Evolutionary conservation across 2,888 invertebrate species (phyloP).

Genomic region (Tetragnatha montana): DNA sequence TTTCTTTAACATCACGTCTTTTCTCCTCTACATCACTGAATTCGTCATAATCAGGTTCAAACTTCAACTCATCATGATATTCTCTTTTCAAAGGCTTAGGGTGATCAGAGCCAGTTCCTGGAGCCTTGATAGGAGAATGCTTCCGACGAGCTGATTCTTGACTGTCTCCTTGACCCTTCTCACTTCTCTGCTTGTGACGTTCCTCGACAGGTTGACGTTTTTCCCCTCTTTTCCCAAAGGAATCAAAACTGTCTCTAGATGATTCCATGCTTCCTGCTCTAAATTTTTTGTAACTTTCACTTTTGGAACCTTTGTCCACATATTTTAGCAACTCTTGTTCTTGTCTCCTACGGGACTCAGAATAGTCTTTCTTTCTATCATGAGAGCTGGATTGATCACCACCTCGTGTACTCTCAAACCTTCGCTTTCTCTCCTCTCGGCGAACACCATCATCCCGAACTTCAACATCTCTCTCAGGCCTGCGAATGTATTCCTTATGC

Average conservation of each 20-base stretch:
- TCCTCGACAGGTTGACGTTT: conserved; percentile 18
- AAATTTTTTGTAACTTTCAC: conserved; percentile 30
- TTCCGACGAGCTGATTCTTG: conserved; percentile 17
- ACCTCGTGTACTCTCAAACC: conserved; percentile 27
- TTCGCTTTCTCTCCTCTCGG: conserved; percentile 36
- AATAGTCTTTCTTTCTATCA: conserved; percentile 37
- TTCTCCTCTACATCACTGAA: conserved; percentile 67
- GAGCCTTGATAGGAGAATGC: conserved; percentile 60
- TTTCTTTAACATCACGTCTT: conserved; percentile 14
- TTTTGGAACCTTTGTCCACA: neutral
- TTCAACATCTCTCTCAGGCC: conserved; percentile 20
- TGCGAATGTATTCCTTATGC: conserved; percentile 14
- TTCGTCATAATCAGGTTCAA: conserved; percentile 71
- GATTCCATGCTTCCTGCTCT: conserved; percentile 50
- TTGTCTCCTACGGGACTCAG: neutral
- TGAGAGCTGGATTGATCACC: neutral
- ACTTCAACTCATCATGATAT: conserved; percentile 68
- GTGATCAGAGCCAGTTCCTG: conserved; percentile 22
- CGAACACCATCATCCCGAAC: conserved; percentile 7
- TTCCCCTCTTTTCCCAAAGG: conserved; percentile 30
- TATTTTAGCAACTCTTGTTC: neutral
- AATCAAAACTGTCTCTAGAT: conserved; percentile 40
- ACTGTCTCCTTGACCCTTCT: neutral
- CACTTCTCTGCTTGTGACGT: neutral
- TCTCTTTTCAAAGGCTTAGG: conserved; percentile 25